phyloP scores from a whole-genome alignment of 2,113 vertebrate species.

The Petaurus breviceps region DNA sequence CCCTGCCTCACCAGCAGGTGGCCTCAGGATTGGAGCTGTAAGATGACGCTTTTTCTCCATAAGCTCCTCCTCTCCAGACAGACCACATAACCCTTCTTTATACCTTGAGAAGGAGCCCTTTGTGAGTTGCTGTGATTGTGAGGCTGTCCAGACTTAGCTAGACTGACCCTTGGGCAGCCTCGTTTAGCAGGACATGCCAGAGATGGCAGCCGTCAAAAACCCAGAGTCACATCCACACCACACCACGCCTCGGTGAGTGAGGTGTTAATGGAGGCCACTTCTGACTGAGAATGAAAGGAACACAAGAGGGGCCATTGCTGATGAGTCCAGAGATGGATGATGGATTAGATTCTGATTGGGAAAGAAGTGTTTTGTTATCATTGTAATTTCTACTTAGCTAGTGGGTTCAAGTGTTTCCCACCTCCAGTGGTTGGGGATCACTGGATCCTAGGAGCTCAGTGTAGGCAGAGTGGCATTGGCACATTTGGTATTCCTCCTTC shows the following conservation, averaged over 20 bases:
- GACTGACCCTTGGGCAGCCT: background rate
- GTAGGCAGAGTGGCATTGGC: background rate
- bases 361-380: background rate
- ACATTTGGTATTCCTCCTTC: background rate
- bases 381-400: background rate
- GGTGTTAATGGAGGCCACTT: background rate
- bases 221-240: background rate
- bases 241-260: background rate
- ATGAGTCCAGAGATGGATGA: background rate
- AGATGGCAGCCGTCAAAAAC: background rate
- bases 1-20: background rate
- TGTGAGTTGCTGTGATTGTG: background rate
- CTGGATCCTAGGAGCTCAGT: background rate
- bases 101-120: slow-evolving; percentile 5
- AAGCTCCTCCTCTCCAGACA: background rate
- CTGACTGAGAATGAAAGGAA: background rate
- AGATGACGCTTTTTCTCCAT: background rate
- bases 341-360: background rate
- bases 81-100: background rate
- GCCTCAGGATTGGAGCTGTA: background rate
- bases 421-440: background rate
- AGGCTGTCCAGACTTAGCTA: background rate
- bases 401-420: background rate
- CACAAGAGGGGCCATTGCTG: background rate
- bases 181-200: background rate